A percentile compares a stretch with the other conserved stretches of the same genome.
Evolutionary conservation across 2,797 vertebrate genomes (phyloP).

Genomic region (Valencia hispanica): DNA sequence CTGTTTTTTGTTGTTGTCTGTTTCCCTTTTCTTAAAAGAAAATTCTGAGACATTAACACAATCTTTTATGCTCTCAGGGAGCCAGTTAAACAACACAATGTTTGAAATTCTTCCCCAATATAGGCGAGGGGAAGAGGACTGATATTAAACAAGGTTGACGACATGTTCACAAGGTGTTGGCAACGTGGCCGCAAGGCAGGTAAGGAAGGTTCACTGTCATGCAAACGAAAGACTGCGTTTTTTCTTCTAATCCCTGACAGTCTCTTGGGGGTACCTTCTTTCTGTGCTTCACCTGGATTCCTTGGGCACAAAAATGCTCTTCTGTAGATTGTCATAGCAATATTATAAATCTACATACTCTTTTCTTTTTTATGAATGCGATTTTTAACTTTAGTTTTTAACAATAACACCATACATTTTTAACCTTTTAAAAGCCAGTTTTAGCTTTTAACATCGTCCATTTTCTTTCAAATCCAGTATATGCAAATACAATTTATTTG

Average conservation of each 20-base stretch:
- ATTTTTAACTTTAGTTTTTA: neutral
- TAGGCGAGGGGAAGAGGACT: neutral
- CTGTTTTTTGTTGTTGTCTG: conserved; percentile 22
- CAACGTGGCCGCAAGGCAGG: conserved; percentile 12
- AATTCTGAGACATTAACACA: conserved; percentile 29
- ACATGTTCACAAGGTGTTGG: conserved; percentile 23
- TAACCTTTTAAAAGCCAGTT: neutral
- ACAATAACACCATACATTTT: neutral
- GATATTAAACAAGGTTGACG: neutral
- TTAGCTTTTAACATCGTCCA: neutral
- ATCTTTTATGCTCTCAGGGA: conserved; percentile 32
- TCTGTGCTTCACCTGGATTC: neutral
- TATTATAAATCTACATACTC: neutral
- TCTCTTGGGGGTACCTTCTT: neutral
- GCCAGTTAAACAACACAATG: conserved; percentile 26
- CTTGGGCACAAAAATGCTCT: neutral
- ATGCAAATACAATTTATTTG: neutral
- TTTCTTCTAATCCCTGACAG: conserved; percentile 3
- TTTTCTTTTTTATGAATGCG: neutral
- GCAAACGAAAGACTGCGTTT: neutral
- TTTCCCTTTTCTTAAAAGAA: neutral
- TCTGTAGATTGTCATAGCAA: neutral
- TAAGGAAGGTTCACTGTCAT: conserved; percentile 29
- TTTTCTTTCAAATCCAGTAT: neutral
- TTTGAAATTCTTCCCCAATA: conserved; percentile 18